Conservation (phyloP, 2,797 vertebrate species). For the Danio choprae region DNA sequence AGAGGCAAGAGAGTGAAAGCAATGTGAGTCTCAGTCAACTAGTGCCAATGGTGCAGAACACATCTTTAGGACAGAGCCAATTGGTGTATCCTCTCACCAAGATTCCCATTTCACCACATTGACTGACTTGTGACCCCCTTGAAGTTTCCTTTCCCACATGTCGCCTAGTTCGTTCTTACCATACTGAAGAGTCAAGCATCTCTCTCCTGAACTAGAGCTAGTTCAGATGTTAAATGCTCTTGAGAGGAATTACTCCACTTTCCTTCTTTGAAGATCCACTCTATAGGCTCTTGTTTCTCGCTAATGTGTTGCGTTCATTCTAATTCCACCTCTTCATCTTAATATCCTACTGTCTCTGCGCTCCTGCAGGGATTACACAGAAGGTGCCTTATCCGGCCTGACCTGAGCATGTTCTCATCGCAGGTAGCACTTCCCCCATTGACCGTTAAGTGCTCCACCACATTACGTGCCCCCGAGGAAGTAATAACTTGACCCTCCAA, state of each 20-base stretch:
- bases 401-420: constrained; percentile 25
- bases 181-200: constrained; percentile 11
- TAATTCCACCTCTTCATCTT: constrained; percentile 41
- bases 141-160: neutral
- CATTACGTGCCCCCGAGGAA: constrained; percentile 46
- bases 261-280: constrained; percentile 27
- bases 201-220: constrained; percentile 13
- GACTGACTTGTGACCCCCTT: constrained; percentile 4
- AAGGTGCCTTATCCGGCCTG: neutral
- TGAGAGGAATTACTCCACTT: constrained; percentile 30
- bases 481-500: constrained; percentile 57
- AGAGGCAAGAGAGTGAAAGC: no score
- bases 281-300: constrained; percentile 18
- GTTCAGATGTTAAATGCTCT: constrained; percentile 46
- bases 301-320: constrained; percentile 51
- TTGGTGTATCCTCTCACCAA: neutral
- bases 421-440: constrained; percentile 33
- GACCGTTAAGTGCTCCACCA: constrained; percentile 54
- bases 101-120: constrained; percentile 3
- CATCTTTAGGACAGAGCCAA: no score
- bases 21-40: no score
- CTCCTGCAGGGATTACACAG: constrained; percentile 13
- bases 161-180: constrained; percentile 16
- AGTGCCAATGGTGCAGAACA: no score
- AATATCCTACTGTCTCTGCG: constrained; percentile 26